Evolutionary conservation across 2,888 invertebrate species (phyloP).

Genomic region (Euplagia quadripunctaria): DNA sequence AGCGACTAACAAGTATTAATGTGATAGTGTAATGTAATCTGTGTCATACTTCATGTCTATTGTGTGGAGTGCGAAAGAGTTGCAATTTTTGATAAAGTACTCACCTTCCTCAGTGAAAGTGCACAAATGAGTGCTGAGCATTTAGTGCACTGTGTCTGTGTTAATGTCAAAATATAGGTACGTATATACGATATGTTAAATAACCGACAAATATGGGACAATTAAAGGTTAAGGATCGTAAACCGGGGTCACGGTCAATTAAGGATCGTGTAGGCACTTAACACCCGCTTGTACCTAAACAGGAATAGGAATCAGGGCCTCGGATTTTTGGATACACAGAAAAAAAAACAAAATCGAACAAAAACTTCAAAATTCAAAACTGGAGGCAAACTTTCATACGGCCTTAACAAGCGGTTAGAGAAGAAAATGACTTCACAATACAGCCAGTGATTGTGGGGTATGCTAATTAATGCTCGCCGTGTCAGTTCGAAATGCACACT

Average conservation of each 20-base stretch:
- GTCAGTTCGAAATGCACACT: slow-evolving; percentile 84
- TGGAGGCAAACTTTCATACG: slow-evolving; percentile 41
- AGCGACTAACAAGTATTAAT: not conserved
- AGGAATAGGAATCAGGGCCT: slow-evolving; percentile 40
- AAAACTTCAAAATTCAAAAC: slow-evolving; percentile 44
- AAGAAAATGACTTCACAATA: slow-evolving; percentile 52
- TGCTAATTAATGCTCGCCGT: slow-evolving; percentile 76
- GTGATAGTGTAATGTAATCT: slow-evolving; percentile 24
- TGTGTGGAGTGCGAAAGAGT: slow-evolving; percentile 47
- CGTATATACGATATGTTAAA: slow-evolving; percentile 44
- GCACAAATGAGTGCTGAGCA: slow-evolving; percentile 52
- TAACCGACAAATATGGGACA: slow-evolving; percentile 57
- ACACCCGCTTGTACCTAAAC: slow-evolving; percentile 45
- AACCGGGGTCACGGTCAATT: slow-evolving; percentile 66
- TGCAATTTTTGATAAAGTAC: slow-evolving; percentile 43
- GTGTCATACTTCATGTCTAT: slow-evolving; percentile 27
- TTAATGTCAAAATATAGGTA: slow-evolving; percentile 51
- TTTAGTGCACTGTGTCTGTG: slow-evolving; percentile 53
- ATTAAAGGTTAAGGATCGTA: slow-evolving; percentile 62
- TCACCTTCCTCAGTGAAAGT: slow-evolving; percentile 49
- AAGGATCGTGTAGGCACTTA: slow-evolving; percentile 49
- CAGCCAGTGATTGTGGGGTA: slow-evolving; percentile 65
- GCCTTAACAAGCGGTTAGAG: slow-evolving; percentile 59
- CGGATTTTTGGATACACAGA: slow-evolving; percentile 36
- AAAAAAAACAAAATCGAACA: slow-evolving; percentile 46